Evolutionary conservation across 1,140 invertebrate species (phyloP), one percentile per base, ranked within the genome.

Genomic region (Elysia chlorotica): DNA sequence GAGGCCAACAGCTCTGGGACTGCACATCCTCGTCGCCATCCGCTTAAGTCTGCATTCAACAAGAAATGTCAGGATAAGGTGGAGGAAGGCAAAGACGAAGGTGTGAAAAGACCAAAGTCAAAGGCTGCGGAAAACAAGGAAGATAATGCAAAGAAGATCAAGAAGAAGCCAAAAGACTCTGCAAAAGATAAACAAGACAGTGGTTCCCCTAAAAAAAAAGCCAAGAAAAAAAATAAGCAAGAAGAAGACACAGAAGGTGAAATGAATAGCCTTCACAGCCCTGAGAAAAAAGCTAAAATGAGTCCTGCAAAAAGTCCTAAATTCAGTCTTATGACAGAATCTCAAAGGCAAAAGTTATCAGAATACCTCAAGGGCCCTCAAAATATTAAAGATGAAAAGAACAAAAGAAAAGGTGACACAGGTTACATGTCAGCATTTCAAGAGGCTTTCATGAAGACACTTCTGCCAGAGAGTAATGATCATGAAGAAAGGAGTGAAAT

Each of bases 11-110:
- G 76, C 30, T 79, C 83, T 38, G 85, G 82, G 3, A 82, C 79
- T 35, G 79, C 85, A 35, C 81, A 79, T 5, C 81, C 82, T 70
- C 85, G 86, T 74, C 76, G 86, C 33, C 84, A 87, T 79, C 86
- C 86, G 10, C 76, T 84, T 53, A 82, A 85, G n/a, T 73, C 80
- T 37, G 63, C 74, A 17, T 74, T 72, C 37, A 53, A 73, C 38
- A 37, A 57, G 33, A 37, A 38, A 37, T 31, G 33, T 59, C 5
- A 59, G 25, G 56, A 69, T 10, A 36, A 69, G n/a, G 54, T 69
- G 37, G 53, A 17, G n/a, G 41, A 54, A 14, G 30, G 5, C 35
- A n/a, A n/a, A n/a, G n/a, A n/a, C n/a, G n/a, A n/a, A n/a, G n/a
- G n/a, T 54, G 28, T 31, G 37, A 74, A 33, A 28, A 19, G 56